Percentiles rank a stretch among this genome's conserved stretches.
Conservation (phyloP, 2,797 vertebrate genomes). For the Buphagus erythrorhynchus region DNA sequence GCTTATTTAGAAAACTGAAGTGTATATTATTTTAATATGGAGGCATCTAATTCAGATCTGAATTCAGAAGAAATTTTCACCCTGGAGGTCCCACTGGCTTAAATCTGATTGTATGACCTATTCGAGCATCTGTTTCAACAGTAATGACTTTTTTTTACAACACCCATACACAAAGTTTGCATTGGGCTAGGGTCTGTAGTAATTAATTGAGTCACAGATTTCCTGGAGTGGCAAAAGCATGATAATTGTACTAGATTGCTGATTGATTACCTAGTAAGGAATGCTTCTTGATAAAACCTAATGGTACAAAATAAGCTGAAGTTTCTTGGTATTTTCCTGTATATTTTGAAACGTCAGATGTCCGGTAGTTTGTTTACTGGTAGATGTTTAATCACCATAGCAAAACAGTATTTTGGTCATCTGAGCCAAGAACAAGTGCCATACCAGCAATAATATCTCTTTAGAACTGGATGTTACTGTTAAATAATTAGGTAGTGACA, state of each 20-base stretch:
- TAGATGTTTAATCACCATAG: not conserved
- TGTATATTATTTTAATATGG: not conserved
- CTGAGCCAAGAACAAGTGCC: not conserved
- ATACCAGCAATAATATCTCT: not conserved
- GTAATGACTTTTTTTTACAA: not conserved
- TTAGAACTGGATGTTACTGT: not conserved
- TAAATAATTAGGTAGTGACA: not conserved
- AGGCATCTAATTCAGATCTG: not conserved
- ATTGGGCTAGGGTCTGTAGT: not conserved
- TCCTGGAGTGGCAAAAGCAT: not conserved
- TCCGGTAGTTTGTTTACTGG: not conserved
- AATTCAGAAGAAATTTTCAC: not conserved
- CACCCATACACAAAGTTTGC: not conserved
- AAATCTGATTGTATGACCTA: not conserved
- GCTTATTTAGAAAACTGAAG: not conserved
- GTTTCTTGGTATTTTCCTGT: not conserved
- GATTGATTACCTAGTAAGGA: not conserved
- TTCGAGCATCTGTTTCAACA: not conserved
- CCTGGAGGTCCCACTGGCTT: not conserved
- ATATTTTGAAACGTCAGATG: not conserved
- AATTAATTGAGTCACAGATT: not conserved
- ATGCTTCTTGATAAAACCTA: not conserved
- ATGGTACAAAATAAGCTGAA: not conserved
- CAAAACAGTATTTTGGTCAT: not conserved
- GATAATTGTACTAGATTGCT: not conserved